phyloP scores from a whole-genome alignment of 2,797 vertebrate species.

The Iguana delicatissima region DNA sequence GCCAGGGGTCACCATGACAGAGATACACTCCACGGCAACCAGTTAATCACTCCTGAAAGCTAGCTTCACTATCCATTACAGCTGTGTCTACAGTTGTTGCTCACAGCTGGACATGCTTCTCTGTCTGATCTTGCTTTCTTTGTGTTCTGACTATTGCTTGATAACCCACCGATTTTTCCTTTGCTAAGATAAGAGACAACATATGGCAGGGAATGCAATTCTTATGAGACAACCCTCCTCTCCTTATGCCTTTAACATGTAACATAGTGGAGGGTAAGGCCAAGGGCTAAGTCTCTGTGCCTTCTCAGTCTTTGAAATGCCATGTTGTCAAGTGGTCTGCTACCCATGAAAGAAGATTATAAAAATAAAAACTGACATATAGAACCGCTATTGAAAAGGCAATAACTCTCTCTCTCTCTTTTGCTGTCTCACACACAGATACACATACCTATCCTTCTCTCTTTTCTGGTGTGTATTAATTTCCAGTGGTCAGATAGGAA shows the following conservation, averaged over 20 bases:
- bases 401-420: background rate
- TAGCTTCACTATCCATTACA: slow-evolving; percentile 31
- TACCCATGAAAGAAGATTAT: background rate
- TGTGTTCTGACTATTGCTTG: slow-evolving; percentile 27
- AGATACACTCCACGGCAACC: slow-evolving; percentile 19
- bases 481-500: background rate
- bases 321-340: slow-evolving; percentile 57
- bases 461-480: background rate
- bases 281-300: slow-evolving; percentile 60
- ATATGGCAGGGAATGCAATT: slow-evolving; percentile 61
- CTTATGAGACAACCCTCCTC: background rate
- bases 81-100: accelerated
- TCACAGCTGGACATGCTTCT: slow-evolving; percentile 37
- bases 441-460: background rate
- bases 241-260: slow-evolving; percentile 48
- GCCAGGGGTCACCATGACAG: background rate
- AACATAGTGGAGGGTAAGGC: slow-evolving; percentile 57
- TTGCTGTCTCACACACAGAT: no score
- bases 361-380: slow-evolving; percentile 54
- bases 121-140: slow-evolving; percentile 16
- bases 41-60: background rate
- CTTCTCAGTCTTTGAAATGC: slow-evolving; percentile 59
- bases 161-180: slow-evolving; percentile 34
- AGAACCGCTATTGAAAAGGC: slow-evolving; percentile 36
- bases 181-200: background rate